Base-by-base conservation (phyloP, 2,888 invertebrate species). In the Heliconius ismenius region DNA sequence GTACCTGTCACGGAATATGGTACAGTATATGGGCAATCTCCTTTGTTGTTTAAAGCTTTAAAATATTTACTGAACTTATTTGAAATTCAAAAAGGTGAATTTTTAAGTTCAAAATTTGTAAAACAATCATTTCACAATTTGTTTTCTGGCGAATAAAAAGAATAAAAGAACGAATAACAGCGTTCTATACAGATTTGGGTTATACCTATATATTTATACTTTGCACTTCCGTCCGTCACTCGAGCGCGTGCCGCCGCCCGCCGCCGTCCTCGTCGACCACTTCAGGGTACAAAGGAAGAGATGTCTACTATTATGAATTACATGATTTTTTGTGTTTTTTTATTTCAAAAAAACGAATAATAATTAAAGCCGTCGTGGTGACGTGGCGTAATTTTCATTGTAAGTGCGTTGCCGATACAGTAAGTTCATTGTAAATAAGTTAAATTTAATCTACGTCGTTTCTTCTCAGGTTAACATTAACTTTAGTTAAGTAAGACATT, bases 231-330 rank as follows among this genome's bases (percentile, higher is more conserved):
- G 24, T 15, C 24, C 67, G 39, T 10, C 43, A 39, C 24, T 39
- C 39, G 39, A 39, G 21, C 67, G 67, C 21, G 26, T 28, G 18
- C 64, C 64, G 62, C 43, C 39, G 67, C 39, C 67, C 64, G 60
- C 39, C 36, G 39, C 9, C 65, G 24, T 67, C 67, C 67, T 67
- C 39, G 39, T 39, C 67, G 67, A 43, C 67, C 67, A 43, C 67
- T 67, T 43, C 67, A 67, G 3, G 9, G 18, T 24, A 67, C 67
- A 67, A 67, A 67, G 67, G 67, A 24, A 43, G 39, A 65, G 67
- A 67, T 24, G 67, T 67, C 67, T 67, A 24, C 65, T 39, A 39
- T 67, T 67, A 67, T n/a, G 67, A 67, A 43, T 67, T 67, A 67
- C 39, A 67, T n/a, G n/a, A 10, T 13, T 39, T 65, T 65, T 28